A percentile compares a stretch with the other conserved stretches of the same genome.
Conservation (phyloP, 1,140 invertebrate species). For the Drosophila tani region DNA sequence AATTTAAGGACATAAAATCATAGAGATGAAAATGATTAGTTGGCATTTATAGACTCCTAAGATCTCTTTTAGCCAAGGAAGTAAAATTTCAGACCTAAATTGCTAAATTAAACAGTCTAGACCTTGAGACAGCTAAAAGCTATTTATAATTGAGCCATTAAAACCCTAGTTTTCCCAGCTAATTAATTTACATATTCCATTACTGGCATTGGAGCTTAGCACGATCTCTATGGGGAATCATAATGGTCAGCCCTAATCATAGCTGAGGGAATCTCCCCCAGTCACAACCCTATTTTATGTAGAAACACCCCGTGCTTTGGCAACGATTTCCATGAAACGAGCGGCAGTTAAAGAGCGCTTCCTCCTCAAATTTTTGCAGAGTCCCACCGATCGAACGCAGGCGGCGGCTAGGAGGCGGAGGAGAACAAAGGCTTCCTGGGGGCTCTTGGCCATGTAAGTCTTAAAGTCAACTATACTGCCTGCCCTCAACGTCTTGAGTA, state of each 20-base stretch:
- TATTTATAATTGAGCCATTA: not conserved
- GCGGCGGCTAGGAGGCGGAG: constrained; percentile 12
- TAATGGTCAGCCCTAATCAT: not conserved
- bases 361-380: constrained; percentile 13
- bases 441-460: constrained; percentile 52
- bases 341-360: constrained; percentile 3
- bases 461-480: constrained; percentile 24
- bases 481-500: constrained; percentile 26
- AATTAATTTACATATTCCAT: not conserved
- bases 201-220: not conserved
- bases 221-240: not conserved
- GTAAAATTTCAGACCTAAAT: too few species aligned
- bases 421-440: constrained; percentile 34
- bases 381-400: constrained; percentile 43
- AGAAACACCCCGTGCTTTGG: not conserved
- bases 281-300: too few species aligned
- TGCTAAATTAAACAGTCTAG: too few species aligned
- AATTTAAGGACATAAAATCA: too few species aligned
- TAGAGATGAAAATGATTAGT: too few species aligned
- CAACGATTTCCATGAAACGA: constrained; percentile 3
- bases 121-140: too few species aligned
- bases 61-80: too few species aligned
- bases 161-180: not conserved
- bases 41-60: too few species aligned
- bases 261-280: not conserved